phyloP scores from a whole-genome alignment of 1,140 invertebrate genomes.

The Battus philenor region DNA sequence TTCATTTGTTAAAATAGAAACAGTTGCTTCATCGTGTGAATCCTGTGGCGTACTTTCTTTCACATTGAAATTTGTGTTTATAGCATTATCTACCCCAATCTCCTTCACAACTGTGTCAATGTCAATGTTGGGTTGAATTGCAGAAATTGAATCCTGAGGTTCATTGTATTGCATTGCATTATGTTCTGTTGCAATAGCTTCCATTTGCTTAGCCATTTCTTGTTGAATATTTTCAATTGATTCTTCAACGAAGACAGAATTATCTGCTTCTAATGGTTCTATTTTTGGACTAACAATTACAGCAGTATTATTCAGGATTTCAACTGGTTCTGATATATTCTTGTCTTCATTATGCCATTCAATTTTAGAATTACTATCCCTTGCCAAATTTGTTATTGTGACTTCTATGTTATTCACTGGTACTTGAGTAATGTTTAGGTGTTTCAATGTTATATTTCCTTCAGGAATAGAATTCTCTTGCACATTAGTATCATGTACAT shows the following conservation, averaged over 20 bases:
- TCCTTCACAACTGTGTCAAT: neutral
- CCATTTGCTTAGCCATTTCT: slow-evolving; percentile 52
- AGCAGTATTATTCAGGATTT: no score
- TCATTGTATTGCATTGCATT: neutral
- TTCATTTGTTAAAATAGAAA: no score
- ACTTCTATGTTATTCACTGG: slow-evolving; percentile 15
- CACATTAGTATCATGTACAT: slow-evolving; percentile 11
- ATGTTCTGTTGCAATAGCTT: slow-evolving; percentile 6
- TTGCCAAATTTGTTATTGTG: slow-evolving; percentile 21
- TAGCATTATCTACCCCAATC: neutral
- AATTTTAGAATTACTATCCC: slow-evolving; percentile 45
- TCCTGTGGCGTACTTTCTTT: no score
- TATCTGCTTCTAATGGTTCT: slow-evolving; percentile 17
- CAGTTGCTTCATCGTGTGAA: no score
- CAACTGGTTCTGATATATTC: no score
- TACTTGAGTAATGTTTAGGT: slow-evolving; percentile 1
- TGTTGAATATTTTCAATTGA: slow-evolving; percentile 71
- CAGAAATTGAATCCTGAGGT: neutral
- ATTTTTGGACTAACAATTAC: neutral
- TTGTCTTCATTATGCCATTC: slow-evolving; percentile 70
- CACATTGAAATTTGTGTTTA: neutral
- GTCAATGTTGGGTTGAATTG: neutral
- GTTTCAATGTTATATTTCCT: slow-evolving; percentile 26
- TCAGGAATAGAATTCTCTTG: slow-evolving; percentile 32
- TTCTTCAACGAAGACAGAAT: slow-evolving; percentile 51